Evolutionary conservation across 1,140 invertebrate species (phyloP).

Genomic region (Drosophila albomicans): DNA sequence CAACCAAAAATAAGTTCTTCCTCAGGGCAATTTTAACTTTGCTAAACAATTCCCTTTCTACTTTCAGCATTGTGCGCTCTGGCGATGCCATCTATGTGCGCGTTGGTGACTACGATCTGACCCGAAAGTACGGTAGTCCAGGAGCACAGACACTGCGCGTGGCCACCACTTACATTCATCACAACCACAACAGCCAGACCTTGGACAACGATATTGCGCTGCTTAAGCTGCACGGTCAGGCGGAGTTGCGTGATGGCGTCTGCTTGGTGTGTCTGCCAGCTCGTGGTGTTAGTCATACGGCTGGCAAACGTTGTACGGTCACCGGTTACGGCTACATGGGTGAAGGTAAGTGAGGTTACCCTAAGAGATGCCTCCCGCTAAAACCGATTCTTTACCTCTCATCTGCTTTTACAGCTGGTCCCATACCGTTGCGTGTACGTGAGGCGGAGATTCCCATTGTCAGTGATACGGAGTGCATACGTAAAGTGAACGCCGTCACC

Average conservation of each 20-base stretch:
- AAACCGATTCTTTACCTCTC: not conserved
- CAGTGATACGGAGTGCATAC: slow-evolving; percentile 95
- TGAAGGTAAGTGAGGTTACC: slow-evolving; percentile 88
- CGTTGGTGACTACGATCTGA: slow-evolving; percentile 96
- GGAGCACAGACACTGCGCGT: slow-evolving; percentile 95
- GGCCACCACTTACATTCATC: slow-evolving; percentile 97
- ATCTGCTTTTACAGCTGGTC: slow-evolving; percentile 88
- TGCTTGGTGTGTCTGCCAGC: slow-evolving; percentile 91
- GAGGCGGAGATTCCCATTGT: slow-evolving; percentile 97
- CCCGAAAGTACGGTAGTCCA: slow-evolving; percentile 93
- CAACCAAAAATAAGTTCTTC: too few species aligned
- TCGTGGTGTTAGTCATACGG: slow-evolving; percentile 92
- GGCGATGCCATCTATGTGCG: slow-evolving; percentile 96
- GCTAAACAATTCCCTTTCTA: not conserved
- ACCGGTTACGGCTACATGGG: slow-evolving; percentile 98
- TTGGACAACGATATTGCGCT: slow-evolving; percentile 98
- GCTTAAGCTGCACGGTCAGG: slow-evolving; percentile 95
- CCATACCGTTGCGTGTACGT: slow-evolving; percentile 94
- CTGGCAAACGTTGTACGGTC: slow-evolving; percentile 95
- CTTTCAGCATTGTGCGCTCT: slow-evolving; percentile 92
- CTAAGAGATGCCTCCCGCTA: too few species aligned
- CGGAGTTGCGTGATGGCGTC: slow-evolving; percentile 93
- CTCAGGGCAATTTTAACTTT: too few species aligned
- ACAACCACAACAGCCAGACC: slow-evolving; percentile 98
- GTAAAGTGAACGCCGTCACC: slow-evolving; percentile 96